Percentiles rank a stretch among this genome's conserved stretches.
Conservation (phyloP, 2,888 invertebrate species). For the Tortrix viridana region DNA sequence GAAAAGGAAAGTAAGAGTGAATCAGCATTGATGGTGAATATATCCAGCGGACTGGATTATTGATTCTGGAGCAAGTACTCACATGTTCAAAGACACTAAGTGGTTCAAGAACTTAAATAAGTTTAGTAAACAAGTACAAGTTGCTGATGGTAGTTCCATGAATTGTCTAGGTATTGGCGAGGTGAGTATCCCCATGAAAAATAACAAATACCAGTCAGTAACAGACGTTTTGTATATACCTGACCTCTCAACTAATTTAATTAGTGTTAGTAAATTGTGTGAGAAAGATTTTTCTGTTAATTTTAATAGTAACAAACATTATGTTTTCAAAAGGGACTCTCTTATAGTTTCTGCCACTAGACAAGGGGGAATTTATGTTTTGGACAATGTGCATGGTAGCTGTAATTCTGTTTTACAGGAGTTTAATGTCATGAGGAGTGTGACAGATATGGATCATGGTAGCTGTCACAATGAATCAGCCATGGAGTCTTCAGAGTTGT, state of each 20-base stretch:
- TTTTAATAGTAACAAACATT: conserved; percentile 16
- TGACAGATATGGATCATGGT: conserved; percentile 1
- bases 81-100: conserved; percentile 2
- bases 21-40: neutral
- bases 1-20: neutral
- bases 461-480: conserved; percentile 1
- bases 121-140: neutral
- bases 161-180: conserved; percentile 9
- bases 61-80: neutral
- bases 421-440: neutral
- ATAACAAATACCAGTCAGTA: conserved; percentile 9
- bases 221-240: conserved; percentile 32
- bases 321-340: conserved; percentile 1
- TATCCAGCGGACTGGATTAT: neutral
- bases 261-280: conserved; percentile 32
- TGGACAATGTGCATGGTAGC: conserved; percentile 10
- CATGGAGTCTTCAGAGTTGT: conserved; percentile 21
- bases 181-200: conserved; percentile 6
- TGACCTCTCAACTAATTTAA: conserved; percentile 34
- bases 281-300: conserved; percentile 31
- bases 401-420: conserved; percentile 2
- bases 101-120: neutral
- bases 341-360: conserved; percentile 7
- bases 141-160: conserved; percentile 9
- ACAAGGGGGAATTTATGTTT: conserved; percentile 10